A percentile compares a stretch with the other conserved stretches of the same genome.
These are phyloP conservation scores for Lasioglossum marginatum DNA, from an alignment of 2,888 invertebrate genomes.

Conservation along the genomic window DNA sequence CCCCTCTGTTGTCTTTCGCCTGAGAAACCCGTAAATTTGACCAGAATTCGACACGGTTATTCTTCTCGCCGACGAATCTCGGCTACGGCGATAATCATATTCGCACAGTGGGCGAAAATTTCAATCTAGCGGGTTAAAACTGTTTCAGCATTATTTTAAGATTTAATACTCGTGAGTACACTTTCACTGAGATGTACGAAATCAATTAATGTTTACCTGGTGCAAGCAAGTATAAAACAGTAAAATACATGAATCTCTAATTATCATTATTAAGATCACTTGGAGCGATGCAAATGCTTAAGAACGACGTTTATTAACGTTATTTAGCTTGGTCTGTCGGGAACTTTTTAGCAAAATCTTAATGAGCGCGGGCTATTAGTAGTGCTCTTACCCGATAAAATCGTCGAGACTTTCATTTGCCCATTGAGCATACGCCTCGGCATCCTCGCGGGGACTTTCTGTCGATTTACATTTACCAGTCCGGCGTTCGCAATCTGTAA, in stretches of 20 bases:
- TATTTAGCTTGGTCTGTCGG: not conserved
- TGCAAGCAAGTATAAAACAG: not conserved
- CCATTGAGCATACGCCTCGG: not conserved
- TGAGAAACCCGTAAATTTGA: not conserved
- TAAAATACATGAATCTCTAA: not conserved
- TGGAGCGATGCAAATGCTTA: not conserved
- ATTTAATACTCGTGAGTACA: not conserved
- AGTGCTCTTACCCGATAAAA: not conserved
- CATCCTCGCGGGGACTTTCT: not conserved
- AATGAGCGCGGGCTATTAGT: not conserved
- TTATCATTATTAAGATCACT: not conserved
- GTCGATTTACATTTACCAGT: constrained; percentile 10
- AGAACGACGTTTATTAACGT: not conserved
- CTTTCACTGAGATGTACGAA: not conserved
- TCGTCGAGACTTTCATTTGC: not conserved
- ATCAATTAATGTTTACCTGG: not conserved
- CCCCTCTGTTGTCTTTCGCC: not conserved
- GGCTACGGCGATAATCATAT: not conserved
- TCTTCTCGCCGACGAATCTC: not conserved
- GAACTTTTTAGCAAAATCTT: not conserved
- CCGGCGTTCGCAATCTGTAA: not conserved
- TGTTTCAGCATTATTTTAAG: no score
- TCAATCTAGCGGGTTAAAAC: no score
- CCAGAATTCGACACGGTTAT: not conserved
- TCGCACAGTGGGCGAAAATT: no score